phyloP scores from a whole-genome alignment of 2,797 vertebrate species.

The Pseudochirops cupreus region DNA sequence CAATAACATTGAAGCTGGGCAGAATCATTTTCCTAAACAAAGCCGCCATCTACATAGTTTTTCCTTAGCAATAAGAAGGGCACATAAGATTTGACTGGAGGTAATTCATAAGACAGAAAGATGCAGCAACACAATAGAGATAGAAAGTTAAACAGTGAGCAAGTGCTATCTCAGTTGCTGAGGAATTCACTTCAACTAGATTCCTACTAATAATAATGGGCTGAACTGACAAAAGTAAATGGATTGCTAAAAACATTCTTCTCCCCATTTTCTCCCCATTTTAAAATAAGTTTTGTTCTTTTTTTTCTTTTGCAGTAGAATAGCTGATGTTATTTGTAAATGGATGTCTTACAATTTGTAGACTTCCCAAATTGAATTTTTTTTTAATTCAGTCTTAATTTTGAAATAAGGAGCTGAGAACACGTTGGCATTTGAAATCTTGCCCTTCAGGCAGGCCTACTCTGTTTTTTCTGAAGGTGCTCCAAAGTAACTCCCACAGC shows the following conservation, averaged over 20 bases:
- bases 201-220: slow-evolving; percentile 72
- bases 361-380: slow-evolving; percentile 23
- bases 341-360: slow-evolving; percentile 58
- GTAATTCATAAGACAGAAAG: slow-evolving; percentile 67
- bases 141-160: slow-evolving; percentile 65
- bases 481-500: slow-evolving; percentile 35
- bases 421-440: slow-evolving; percentile 51
- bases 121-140: slow-evolving; percentile 36
- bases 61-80: slow-evolving; percentile 65
- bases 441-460: slow-evolving; percentile 23
- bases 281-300: slow-evolving; percentile 55
- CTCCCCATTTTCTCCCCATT: slow-evolving; percentile 64
- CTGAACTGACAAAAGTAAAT: slow-evolving; percentile 72
- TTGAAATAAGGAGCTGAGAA: slow-evolving; percentile 52
- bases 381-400: slow-evolving; percentile 65
- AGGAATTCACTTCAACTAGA: slow-evolving; percentile 73
- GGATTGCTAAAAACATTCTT: slow-evolving; percentile 57
- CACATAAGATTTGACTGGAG: slow-evolving; percentile 44
- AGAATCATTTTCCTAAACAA: slow-evolving; percentile 75
- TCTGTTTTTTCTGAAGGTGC: slow-evolving; percentile 15
- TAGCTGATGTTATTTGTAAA: slow-evolving; percentile 43
- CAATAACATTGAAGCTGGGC: slow-evolving; percentile 64
- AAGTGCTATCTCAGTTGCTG: slow-evolving; percentile 58
- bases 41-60: slow-evolving; percentile 55
- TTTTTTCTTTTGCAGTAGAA: slow-evolving; percentile 55